These are phyloP conservation scores for Coreius guichenoti DNA, from an alignment of 2,797 vertebrate genomes.

Conservation along the genomic window DNA sequence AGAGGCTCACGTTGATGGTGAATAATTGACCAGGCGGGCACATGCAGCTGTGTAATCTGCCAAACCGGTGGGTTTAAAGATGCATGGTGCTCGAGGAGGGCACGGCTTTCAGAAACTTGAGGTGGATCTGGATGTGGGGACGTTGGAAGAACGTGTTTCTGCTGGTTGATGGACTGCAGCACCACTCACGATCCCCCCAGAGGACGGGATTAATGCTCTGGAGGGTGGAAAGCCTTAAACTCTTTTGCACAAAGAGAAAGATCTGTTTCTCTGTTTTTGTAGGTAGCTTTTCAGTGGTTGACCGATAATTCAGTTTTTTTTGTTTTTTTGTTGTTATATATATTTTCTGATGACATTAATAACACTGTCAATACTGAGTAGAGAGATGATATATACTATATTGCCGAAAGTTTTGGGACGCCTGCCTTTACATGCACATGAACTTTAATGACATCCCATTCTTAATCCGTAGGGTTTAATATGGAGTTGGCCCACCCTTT, in stretches of 20 bases:
- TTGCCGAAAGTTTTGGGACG: too few species aligned
- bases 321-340: neutral
- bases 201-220: neutral
- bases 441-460: too few species aligned
- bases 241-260: neutral
- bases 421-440: too few species aligned
- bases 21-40: conserved; percentile 48
- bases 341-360: neutral
- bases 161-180: neutral
- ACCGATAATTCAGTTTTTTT: neutral
- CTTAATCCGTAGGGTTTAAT: too few species aligned
- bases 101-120: conserved; percentile 5
- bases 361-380: neutral
- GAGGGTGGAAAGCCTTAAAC: neutral
- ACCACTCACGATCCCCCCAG: neutral
- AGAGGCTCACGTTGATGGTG: conserved; percentile 43
- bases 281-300: neutral
- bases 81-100: conserved; percentile 38
- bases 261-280: neutral
- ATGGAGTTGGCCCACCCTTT: too few species aligned
- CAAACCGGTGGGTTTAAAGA: conserved; percentile 40
- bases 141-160: conserved; percentile 5
- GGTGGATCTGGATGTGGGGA: conserved; percentile 25
- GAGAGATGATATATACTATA: neutral
- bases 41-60: conserved; percentile 41